These are phyloP conservation scores for Ptychobarbus kaznakovi DNA, from an alignment of 2,797 vertebrate genomes.

Conservation along the genomic window DNA sequence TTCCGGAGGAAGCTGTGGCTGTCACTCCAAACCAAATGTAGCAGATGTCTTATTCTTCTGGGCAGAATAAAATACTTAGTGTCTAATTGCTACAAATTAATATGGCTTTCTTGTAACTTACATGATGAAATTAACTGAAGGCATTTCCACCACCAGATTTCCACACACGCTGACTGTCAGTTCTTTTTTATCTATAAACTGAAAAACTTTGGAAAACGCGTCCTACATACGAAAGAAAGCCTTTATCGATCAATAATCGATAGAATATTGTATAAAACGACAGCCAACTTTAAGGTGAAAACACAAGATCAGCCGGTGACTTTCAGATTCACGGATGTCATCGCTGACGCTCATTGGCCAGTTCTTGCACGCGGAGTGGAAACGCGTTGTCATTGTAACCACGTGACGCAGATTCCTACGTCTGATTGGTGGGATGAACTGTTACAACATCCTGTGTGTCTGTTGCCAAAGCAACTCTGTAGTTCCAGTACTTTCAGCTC, in stretches of 20 bases:
- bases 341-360: slow-evolving; percentile 1
- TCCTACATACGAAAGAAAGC: neutral
- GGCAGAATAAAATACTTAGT: too few species aligned
- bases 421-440: slow-evolving; percentile 43
- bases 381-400: neutral
- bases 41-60: neutral
- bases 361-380: neutral
- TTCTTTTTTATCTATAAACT: neutral
- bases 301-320: slow-evolving; percentile 8
- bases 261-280: neutral
- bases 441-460: neutral
- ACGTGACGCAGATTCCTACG: neutral
- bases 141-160: neutral
- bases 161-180: neutral
- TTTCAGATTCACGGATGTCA: slow-evolving; percentile 9
- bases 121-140: neutral
- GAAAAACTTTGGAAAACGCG: neutral
- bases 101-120: neutral
- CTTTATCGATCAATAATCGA: neutral
- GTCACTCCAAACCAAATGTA: neutral
- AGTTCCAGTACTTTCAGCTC: neutral
- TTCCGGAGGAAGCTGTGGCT: neutral
- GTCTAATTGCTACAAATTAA: neutral
- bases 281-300: neutral
- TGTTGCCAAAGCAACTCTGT: slow-evolving; percentile 4